Base-by-base conservation (phyloP, 2,888 invertebrate species). In the Orthosia cruda region DNA sequence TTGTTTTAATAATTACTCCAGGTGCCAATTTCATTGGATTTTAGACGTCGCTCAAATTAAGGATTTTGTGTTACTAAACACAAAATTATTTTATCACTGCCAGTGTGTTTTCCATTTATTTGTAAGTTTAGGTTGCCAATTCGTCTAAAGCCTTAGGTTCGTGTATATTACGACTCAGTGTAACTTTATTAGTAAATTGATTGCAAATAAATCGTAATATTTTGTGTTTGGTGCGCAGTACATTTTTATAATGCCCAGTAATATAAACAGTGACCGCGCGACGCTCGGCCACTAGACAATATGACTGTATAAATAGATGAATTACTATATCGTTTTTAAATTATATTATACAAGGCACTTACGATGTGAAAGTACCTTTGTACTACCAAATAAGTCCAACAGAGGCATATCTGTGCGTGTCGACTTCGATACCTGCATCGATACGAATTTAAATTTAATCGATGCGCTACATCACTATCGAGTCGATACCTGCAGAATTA, bases 241-340 rank as follows among this genome's bases (percentile, higher is more conserved):
- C 85, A 71, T 87, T 88, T 86, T 81, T 86, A 77, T 83, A 86
- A 82, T 84, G 88, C 87, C 90, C 88, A 88, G 85, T 87, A 81
- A 85, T 83, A 71, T 85, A 83, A 82, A 87, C 84, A 86, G 89
- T 86, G 87, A 77, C 85, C 86, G 86, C 84, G 81, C 87, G 73
- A 85, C 87, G 87, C 68, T 75, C 89, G 88, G 88, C 62, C 83
- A 85, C 80, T 79, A 81, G 89, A 92, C 89, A 90, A 89, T 89
- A 90, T 89, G 91, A 92, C 91, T 95, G 94, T 95, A 94, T 93
- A 94, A 93, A 94, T 95, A 94, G 92, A 95, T 95, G 92, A 94
- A 95, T 87, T 91, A 89, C 90, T 94, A 93, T 93, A 93, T 93
- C 89, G 91, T 94, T 95, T 93, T 92, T 92, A 93, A 95, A 94